Evolutionary conservation across 2,888 invertebrate species (phyloP).

Genomic region (Seira musarum): DNA sequence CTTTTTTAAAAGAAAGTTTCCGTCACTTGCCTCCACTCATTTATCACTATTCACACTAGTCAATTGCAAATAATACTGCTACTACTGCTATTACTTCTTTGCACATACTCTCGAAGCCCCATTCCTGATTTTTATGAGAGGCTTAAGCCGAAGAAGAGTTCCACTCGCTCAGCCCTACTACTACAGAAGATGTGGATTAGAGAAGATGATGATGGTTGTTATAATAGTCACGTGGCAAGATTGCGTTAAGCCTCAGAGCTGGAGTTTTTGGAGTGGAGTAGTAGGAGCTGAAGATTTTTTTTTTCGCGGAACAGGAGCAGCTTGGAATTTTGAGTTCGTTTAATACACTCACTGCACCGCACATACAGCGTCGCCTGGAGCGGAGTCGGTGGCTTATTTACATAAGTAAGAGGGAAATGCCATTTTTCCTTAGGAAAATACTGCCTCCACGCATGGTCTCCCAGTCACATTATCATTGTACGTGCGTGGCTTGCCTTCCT

Average conservation of each 20-base stretch:
- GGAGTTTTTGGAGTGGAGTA: too few species aligned
- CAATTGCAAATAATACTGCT: conserved; percentile 25
- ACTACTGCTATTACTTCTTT: too few species aligned
- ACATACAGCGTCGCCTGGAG: not conserved
- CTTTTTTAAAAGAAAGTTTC: conserved; percentile 40
- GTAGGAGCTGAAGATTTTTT: not conserved
- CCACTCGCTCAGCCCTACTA: not conserved
- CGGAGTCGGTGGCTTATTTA: not conserved
- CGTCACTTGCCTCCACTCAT: conserved; percentile 42
- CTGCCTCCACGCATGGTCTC: not conserved
- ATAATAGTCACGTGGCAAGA: not conserved
- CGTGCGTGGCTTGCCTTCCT: conserved; percentile 35
- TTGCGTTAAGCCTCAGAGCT: not conserved
- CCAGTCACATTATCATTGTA: conserved; percentile 13
- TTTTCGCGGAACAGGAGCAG: not conserved
- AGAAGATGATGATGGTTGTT: not conserved
- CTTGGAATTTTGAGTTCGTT: not conserved
- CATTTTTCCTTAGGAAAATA: not conserved
- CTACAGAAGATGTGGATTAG: not conserved
- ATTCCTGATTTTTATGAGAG: conserved; percentile 9
- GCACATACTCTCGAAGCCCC: not conserved
- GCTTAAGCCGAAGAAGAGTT: not conserved
- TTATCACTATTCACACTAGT: conserved; percentile 50
- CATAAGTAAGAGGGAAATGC: not conserved
- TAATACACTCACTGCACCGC: not conserved